These are phyloP conservation scores for Trachelus stipa DNA, from an alignment of 2,888 invertebrate genomes.

Conservation along the genomic window DNA sequence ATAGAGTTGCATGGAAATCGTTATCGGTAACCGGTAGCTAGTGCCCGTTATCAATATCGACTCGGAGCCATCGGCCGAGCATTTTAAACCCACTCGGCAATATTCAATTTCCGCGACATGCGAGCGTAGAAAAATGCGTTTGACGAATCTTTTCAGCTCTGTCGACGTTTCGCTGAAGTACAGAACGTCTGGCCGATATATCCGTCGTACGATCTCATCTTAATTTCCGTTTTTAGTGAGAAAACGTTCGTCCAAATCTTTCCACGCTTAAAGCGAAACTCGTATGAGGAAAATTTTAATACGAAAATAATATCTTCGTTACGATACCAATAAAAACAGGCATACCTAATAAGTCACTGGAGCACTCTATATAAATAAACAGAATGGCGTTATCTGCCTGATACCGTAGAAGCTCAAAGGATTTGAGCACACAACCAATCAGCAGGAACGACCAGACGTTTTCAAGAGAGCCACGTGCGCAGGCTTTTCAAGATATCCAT, in stretches of 20 bases:
- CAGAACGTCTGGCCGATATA: background rate
- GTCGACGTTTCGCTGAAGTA: slow-evolving; percentile 21
- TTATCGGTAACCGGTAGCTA: background rate
- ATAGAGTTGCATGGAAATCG: background rate
- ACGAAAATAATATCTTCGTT: background rate
- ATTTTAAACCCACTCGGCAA: slow-evolving; percentile 18
- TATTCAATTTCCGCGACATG: slow-evolving; percentile 44
- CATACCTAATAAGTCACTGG: background rate
- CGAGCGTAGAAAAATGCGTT: background rate
- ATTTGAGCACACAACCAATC: background rate
- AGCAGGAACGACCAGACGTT: background rate
- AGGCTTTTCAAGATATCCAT: background rate
- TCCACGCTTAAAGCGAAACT: background rate
- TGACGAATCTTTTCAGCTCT: slow-evolving; percentile 28
- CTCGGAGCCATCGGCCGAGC: background rate
- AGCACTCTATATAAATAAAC: background rate
- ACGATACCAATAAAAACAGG: background rate
- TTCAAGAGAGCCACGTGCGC: background rate
- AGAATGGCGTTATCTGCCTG: background rate
- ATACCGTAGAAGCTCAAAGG: background rate
- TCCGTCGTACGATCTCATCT: background rate
- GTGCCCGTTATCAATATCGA: background rate
- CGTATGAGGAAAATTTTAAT: background rate
- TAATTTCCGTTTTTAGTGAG: slow-evolving; percentile 2
- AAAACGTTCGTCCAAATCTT: background rate